phyloP scores from a whole-genome alignment of 2,888 invertebrate genomes.

The Hymenopus coronatus region DNA sequence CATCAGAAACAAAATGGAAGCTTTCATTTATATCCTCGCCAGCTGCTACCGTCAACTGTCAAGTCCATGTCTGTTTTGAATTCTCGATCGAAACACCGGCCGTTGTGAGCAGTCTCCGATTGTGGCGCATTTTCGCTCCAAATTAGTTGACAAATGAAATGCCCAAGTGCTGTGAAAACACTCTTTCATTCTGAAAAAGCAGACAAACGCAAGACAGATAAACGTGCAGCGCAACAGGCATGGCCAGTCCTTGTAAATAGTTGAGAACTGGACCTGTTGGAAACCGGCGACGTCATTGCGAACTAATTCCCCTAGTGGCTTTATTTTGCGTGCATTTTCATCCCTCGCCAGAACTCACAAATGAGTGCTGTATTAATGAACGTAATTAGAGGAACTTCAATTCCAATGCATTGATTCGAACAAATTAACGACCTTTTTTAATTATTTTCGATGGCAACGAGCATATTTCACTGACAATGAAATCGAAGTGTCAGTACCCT shows the following conservation, averaged over 20 bases:
- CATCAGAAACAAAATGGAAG: not conserved
- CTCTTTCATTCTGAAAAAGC: not conserved
- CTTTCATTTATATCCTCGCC: not conserved
- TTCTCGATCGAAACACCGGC: too few relatives aligned
- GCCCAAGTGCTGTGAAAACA: not conserved
- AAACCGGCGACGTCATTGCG: not conserved
- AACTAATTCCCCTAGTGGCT: not conserved
- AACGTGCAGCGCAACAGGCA: not conserved
- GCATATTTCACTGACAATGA: not conserved
- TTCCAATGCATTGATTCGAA: not conserved
- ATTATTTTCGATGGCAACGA: not conserved
- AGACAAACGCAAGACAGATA: not conserved
- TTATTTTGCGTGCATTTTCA: not conserved
- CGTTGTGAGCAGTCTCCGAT: too few relatives aligned
- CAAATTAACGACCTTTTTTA: not conserved
- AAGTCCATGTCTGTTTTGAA: not conserved
- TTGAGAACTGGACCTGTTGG: not conserved
- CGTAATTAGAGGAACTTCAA: not conserved
- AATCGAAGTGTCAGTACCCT: not conserved
- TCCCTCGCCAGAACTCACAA: too few relatives aligned
- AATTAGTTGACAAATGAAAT: not conserved
- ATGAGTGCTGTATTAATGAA: not conserved
- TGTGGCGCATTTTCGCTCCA: not conserved
- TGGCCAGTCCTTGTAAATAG: not conserved
- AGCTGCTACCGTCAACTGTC: not conserved